Base-by-base conservation (phyloP, 2,888 invertebrate genomes). In the Halictus ligatus region DNA sequence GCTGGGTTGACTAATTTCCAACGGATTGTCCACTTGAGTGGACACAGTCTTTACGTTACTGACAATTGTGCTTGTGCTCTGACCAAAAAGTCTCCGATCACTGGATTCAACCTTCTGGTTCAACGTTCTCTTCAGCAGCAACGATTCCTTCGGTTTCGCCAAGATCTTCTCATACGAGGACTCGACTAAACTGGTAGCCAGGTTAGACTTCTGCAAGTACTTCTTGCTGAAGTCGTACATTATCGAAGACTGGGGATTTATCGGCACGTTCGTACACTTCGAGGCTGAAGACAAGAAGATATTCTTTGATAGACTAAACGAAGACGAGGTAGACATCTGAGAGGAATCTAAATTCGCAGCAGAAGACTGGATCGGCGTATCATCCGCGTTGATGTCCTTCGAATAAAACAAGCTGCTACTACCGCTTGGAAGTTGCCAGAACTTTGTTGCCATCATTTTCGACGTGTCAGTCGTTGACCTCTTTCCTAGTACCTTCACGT, bases 361-460 rank as follows among this genome's bases (percentile, higher is more conserved):
- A 13, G 74, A 71, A 25, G 58, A n/a, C 43, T 73, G 71, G 60
- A 18, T 1, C 29, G 40, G 50, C 6, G 64, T 72, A 1, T 77
- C 80, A 8, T 86, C 81, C 18, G 12, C 64, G 0, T 58, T 25
- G 7, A 18, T 15, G 2, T 88, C 83, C 12, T 58, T 84, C 8
- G 85, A 35, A 25, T 84, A 75, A 18, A 89, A 81, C 13, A 87
- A 48, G 21, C 29, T 81, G n/a, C 69, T 86, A 40, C 71, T 77
- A 12, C 40, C 40, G 6, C 29, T 54, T 2, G 84, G 69, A 2
- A 84, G n/a, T 12, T 83, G 76, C 89, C 84, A 87, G 5, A 80
- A 85, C 15, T 82, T 81, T 10, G 81, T 80, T 5, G 83, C 75
- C 78, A 80, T 67, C 58, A 81, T 86, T 48, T 84, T 82, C 6